A percentile compares a stretch with the other conserved stretches of the same genome.
phyloP scores from a whole-genome alignment of 2,113 vertebrate genomes.

The Macquaria ambigua region DNA sequence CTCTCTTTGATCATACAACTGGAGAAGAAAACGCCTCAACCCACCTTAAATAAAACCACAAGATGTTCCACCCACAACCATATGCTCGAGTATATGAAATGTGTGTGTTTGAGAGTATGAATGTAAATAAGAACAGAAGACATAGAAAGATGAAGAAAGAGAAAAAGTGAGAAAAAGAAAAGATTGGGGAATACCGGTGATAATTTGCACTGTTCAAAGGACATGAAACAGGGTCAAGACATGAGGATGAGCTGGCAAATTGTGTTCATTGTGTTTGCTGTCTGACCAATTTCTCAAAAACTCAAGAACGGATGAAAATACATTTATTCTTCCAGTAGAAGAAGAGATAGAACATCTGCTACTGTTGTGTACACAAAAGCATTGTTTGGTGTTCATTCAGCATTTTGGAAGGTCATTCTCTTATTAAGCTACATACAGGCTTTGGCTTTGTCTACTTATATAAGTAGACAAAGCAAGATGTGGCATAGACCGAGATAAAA shows the following conservation, averaged over 20 bases:
- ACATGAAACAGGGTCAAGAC: background rate
- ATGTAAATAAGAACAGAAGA: background rate
- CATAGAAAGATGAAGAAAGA: background rate
- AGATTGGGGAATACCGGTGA: background rate
- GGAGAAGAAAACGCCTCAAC: background rate
- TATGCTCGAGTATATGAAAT: background rate
- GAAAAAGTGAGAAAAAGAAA: background rate
- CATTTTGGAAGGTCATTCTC: background rate
- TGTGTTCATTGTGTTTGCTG: conserved; percentile 7
- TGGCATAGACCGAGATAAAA: background rate
- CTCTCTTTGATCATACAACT: conserved; percentile 10
- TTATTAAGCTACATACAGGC: background rate
- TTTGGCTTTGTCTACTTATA: no score
- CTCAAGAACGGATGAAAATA: no score
- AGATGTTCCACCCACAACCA: background rate
- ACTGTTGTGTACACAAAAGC: background rate
- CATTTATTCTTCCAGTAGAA: background rate
- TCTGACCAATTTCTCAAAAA: background rate
- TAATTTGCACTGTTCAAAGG: background rate
- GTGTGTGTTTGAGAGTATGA: background rate
- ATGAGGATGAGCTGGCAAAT: background rate
- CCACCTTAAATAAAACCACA: background rate
- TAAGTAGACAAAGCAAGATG: background rate
- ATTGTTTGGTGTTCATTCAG: background rate
- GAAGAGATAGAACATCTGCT: conserved; percentile 21